A percentile compares a stretch with the other conserved stretches of the same genome.
phyloP scores from a whole-genome alignment of 2,888 invertebrate genomes.

The Laothoe populi region DNA sequence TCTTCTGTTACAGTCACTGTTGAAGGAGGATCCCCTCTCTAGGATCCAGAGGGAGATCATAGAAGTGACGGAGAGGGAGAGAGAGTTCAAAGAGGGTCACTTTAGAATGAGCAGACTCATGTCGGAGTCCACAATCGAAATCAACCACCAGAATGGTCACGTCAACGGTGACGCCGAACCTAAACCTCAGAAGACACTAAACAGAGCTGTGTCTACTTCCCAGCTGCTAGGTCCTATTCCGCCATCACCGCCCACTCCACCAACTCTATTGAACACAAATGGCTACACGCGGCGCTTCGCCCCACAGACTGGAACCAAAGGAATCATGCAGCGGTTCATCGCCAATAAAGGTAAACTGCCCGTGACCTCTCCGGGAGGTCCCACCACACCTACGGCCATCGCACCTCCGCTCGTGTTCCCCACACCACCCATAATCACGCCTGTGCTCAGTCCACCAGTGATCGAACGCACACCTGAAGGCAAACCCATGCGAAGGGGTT shows the following conservation, averaged over 20 bases:
- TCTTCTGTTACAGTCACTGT: constrained; percentile 74
- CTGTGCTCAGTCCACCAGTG: constrained; percentile 63
- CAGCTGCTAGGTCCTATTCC: constrained; percentile 71
- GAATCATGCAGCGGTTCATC: constrained; percentile 94
- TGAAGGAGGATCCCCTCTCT: constrained; percentile 89
- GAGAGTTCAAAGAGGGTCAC: constrained; percentile 89
- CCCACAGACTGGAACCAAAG: constrained; percentile 88
- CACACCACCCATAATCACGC: constrained; percentile 58
- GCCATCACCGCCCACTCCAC: constrained; percentile 67
- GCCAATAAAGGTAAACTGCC: constrained; percentile 90
- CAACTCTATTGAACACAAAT: constrained; percentile 70
- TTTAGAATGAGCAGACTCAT: constrained; percentile 74
- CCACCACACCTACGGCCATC: constrained; percentile 52
- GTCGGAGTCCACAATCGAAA: constrained; percentile 78
- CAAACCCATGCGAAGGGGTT: constrained; percentile 89
- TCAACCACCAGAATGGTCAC: constrained; percentile 76
- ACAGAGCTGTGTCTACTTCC: constrained; percentile 77
- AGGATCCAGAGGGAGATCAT: constrained; percentile 96
- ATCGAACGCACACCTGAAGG: constrained; percentile 85
- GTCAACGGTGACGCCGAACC: constrained; percentile 65
- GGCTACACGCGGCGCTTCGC: constrained; percentile 86
- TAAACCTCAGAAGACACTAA: constrained; percentile 60
- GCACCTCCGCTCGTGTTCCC: constrained; percentile 64
- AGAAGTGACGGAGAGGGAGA: constrained; percentile 93
- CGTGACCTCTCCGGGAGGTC: constrained; percentile 57